phyloP scores from a whole-genome alignment of 2,888 invertebrate genomes.

The Temnothorax rugatulus region DNA sequence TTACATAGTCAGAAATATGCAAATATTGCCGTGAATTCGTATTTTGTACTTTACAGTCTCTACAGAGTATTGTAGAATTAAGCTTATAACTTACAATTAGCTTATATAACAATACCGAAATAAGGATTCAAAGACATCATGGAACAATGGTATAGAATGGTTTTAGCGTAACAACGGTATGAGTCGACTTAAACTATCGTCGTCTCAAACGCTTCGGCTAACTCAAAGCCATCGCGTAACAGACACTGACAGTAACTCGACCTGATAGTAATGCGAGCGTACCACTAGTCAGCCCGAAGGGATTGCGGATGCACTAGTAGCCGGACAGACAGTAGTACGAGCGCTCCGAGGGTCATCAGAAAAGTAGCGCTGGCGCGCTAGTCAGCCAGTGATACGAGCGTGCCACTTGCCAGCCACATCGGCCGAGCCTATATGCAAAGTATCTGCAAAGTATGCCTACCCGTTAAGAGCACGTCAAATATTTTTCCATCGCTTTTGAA shows the following conservation, averaged over 20 bases:
- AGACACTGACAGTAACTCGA: constrained; percentile 13
- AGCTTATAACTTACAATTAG: neutral
- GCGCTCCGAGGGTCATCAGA: neutral
- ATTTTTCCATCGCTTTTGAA: neutral
- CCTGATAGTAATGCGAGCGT: neutral
- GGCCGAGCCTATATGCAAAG: neutral
- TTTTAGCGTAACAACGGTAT: constrained; percentile 1
- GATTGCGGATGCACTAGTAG: neutral
- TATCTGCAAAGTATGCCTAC: neutral
- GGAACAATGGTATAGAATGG: neutral
- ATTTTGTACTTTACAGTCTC: neutral
- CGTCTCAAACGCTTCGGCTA: neutral
- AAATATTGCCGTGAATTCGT: neutral
- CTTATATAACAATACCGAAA: constrained; percentile 10
- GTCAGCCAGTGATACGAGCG: constrained; percentile 30
- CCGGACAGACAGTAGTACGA: neutral
- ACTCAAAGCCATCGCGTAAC: constrained; percentile 22
- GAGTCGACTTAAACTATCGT: neutral
- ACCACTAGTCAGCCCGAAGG: neutral
- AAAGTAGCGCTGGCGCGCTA: neutral
- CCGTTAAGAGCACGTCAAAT: constrained; percentile 17
- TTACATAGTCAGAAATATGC: neutral
- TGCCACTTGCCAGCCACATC: constrained; percentile 13
- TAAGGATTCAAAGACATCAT: neutral
- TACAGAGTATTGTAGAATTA: neutral